Evolutionary conservation across 2,888 invertebrate genomes (phyloP).

Genomic region (Pristionchus fissidentatus): DNA sequence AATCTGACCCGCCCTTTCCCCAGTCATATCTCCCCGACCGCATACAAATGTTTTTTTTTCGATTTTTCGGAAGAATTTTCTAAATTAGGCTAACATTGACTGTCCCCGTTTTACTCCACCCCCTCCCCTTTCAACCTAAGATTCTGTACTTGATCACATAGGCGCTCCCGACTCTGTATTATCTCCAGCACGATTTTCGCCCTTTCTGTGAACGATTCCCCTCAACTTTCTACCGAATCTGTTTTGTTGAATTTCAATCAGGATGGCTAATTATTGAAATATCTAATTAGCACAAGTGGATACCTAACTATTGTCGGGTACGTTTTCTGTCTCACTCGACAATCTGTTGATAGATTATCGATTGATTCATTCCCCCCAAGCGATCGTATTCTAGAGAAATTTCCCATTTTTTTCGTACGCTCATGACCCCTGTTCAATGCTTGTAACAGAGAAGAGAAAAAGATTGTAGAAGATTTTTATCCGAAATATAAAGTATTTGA

Average conservation of each 20-base stretch:
- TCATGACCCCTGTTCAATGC: constrained; percentile 41
- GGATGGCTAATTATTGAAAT: constrained; percentile 17
- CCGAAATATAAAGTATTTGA: too few species aligned
- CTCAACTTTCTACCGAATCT: constrained; percentile 33
- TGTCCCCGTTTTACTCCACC: neutral
- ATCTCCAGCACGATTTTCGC: neutral
- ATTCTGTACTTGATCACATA: too few species aligned
- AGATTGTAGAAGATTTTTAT: constrained; percentile 33
- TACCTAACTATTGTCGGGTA: constrained; percentile 35
- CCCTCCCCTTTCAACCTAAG: constrained; percentile 25
- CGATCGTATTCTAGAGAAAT: too few species aligned
- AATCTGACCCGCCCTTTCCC: neutral
- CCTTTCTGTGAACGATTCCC: constrained; percentile 2
- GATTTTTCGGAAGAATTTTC: neutral
- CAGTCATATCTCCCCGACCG: constrained; percentile 38
- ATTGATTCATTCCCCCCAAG: neutral
- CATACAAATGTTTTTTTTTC: neutral
- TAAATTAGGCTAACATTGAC: constrained; percentile 23
- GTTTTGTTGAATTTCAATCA: constrained; percentile 11
- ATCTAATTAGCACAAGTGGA: constrained; percentile 11
- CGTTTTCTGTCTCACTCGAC: constrained; percentile 29
- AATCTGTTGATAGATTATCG: constrained; percentile 41
- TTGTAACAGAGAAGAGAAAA: constrained; percentile 28
- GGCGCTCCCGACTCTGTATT: constrained; percentile 10
- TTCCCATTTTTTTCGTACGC: constrained; percentile 3